These are phyloP conservation scores for Pyrrhia umbra DNA, from an alignment of 2,888 invertebrate genomes.

Conservation along the genomic window DNA sequence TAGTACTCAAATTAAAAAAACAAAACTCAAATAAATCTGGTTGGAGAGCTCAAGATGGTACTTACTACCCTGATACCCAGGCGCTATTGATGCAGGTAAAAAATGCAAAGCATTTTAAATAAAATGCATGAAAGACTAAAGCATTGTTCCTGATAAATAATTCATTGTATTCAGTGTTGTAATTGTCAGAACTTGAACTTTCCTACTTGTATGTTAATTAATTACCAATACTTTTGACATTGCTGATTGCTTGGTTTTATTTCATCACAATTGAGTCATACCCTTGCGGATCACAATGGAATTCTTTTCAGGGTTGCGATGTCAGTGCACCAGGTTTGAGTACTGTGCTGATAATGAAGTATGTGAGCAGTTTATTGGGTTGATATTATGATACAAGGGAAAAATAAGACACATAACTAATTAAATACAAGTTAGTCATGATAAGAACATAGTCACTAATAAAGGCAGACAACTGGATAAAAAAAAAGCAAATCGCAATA, in stretches of 20 bases:
- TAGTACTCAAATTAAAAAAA: neutral
- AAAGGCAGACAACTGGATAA: no score
- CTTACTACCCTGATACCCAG: neutral
- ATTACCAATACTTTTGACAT: conserved; percentile 11
- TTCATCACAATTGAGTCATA: neutral
- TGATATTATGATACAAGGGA: no score
- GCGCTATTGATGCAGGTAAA: neutral
- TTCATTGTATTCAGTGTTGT: conserved; percentile 23
- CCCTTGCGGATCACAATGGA: no score
- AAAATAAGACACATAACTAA: no score
- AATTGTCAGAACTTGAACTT: conserved; percentile 37
- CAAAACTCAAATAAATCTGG: neutral
- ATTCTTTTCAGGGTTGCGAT: no score
- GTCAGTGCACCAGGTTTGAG: no score
- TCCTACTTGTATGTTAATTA: conserved; percentile 28
- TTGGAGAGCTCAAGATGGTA: neutral
- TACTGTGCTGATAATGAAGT: no score
- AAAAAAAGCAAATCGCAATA: no score
- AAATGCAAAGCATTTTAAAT: conserved; percentile 8
- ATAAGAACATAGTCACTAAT: no score
- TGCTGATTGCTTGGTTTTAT: conserved; percentile 4
- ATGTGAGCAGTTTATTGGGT: no score
- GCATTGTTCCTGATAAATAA: conserved; percentile 8
- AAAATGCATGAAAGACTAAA: neutral
- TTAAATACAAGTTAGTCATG: no score